Evolutionary conservation across 2,888 invertebrate genomes (phyloP).

Genomic region (Cephus pygmeus): DNA sequence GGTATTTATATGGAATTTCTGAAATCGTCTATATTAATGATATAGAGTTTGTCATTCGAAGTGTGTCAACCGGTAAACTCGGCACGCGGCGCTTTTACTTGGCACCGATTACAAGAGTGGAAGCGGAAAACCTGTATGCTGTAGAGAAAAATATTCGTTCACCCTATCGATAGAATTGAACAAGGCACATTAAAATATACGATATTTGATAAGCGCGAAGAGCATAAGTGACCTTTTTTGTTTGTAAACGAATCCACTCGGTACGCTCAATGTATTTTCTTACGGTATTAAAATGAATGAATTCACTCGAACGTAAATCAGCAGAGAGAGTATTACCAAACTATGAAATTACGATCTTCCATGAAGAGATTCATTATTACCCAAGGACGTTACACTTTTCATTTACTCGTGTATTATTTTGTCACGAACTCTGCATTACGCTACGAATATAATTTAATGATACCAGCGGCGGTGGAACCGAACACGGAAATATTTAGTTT

Average conservation of each 20-base stretch:
- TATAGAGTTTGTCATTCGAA: background rate
- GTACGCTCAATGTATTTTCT: no score
- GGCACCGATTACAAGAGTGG: background rate
- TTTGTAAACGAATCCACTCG: background rate
- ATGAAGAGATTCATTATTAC: background rate
- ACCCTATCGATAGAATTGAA: background rate
- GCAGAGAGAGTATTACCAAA: background rate
- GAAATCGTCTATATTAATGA: background rate
- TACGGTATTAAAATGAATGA: background rate
- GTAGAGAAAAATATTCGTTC: background rate
- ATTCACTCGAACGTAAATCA: background rate
- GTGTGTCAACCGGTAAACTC: background rate
- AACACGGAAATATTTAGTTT: constrained; percentile 1
- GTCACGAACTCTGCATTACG: background rate
- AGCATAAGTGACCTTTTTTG: background rate
- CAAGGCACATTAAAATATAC: background rate
- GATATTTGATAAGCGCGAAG: background rate
- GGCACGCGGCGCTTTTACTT: constrained; percentile 1
- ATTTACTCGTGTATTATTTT: background rate
- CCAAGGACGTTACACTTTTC: background rate
- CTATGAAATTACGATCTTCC: background rate
- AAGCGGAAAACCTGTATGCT: background rate
- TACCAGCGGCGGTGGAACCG: background rate
- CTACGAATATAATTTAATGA: background rate
- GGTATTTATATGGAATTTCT: background rate